Percentiles rank a stretch among this genome's conserved stretches.
Conservation (phyloP, 2,113 vertebrate genomes). For the Eleginops maclovinus region DNA sequence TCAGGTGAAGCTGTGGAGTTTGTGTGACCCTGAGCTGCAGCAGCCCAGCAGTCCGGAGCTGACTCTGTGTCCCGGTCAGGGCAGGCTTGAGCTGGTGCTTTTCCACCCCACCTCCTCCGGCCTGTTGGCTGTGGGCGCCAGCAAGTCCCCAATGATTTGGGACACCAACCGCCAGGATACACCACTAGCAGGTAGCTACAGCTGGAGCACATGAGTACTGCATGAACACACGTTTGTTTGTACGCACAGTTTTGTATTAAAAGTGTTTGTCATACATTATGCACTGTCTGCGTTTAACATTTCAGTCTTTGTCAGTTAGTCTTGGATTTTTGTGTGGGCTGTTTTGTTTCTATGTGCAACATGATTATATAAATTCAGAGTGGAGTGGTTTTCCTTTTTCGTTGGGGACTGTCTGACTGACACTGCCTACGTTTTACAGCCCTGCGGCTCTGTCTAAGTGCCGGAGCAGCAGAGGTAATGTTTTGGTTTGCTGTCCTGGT, state of each 20-base stretch:
- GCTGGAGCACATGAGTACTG: background rate
- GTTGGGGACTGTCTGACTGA: constrained; percentile 66
- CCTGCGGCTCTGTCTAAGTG: constrained; percentile 80
- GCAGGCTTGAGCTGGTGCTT: constrained; percentile 82
- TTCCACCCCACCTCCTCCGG: constrained; percentile 91
- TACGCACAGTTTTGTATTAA: background rate
- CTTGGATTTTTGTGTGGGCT: constrained; percentile 43
- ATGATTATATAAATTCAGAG: constrained; percentile 32
- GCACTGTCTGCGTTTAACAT: constrained; percentile 56
- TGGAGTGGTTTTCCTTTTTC: constrained; percentile 43
- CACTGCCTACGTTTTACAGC: constrained; percentile 79
- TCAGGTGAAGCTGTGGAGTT: constrained; percentile 93
- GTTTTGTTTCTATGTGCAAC: constrained; percentile 65
- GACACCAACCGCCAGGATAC: constrained; percentile 81
- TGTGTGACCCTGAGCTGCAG: constrained; percentile 77
- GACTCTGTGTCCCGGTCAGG: constrained; percentile 78
- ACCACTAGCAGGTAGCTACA: constrained; percentile 86
- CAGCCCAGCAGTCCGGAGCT: constrained; percentile 74
- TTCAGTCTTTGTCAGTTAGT: constrained; percentile 66
- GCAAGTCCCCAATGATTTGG: constrained; percentile 85
- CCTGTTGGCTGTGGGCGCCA: constrained; percentile 82
- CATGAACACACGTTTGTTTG: background rate
- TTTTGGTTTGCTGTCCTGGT: constrained; percentile 69
- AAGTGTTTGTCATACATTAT: constrained; percentile 48
- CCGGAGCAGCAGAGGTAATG: constrained; percentile 82